Conservation (phyloP, 1,140 invertebrate genomes). For the Cherax destructor region DNA sequence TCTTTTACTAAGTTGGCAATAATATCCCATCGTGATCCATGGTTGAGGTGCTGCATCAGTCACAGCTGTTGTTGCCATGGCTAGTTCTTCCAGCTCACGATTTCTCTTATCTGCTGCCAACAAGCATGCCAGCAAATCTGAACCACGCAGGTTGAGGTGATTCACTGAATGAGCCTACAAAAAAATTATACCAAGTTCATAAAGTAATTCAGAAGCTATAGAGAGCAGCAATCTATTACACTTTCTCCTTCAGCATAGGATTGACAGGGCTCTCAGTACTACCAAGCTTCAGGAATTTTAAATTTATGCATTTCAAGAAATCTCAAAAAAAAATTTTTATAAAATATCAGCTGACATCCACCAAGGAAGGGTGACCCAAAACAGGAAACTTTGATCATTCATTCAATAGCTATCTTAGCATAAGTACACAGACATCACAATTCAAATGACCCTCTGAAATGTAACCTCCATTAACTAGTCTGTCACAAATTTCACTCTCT, state of each 20-base stretch:
- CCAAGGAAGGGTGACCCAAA: too few species aligned
- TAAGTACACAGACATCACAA: too few species aligned
- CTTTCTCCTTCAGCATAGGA: background rate
- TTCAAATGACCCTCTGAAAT: too few species aligned
- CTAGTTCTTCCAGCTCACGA: slow-evolving; percentile 57
- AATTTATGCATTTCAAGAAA: too few species aligned
- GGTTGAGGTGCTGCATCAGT: slow-evolving; percentile 66
- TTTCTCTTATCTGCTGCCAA: slow-evolving; percentile 57
- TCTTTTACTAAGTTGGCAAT: slow-evolving; percentile 65
- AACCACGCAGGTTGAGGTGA: slow-evolving; percentile 50
- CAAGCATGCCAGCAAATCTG: slow-evolving; percentile 58
- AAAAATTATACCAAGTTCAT: background rate
- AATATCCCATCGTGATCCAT: slow-evolving; percentile 66
- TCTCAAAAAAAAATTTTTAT: too few species aligned
- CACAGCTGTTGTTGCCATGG: slow-evolving; percentile 56
- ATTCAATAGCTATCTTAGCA: too few species aligned
- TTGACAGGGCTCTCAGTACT: too few species aligned
- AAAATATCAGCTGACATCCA: too few species aligned
- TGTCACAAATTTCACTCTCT: too few species aligned
- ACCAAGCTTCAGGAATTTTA: too few species aligned
- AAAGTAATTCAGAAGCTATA: background rate
- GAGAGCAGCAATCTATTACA: background rate
- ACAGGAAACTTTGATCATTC: too few species aligned
- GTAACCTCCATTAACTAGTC: too few species aligned
- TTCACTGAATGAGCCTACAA: slow-evolving; percentile 55